Evolutionary conservation across 2,888 invertebrate genomes (phyloP), one percentile per base, ranked within the genome.

Genomic region (Smittia sp.): DNA sequence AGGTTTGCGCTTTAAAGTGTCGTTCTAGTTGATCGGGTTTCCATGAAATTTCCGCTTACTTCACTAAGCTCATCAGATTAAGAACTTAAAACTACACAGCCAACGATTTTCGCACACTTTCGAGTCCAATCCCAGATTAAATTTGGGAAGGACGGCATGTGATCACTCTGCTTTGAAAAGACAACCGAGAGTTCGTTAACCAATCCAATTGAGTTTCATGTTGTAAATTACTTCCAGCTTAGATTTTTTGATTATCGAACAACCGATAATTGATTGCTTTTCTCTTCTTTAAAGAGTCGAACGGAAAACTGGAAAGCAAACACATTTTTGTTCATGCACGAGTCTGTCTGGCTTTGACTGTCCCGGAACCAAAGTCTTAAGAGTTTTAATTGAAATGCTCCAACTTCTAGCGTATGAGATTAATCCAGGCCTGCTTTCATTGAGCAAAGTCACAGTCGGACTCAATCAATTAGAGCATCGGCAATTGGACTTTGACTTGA

Each of bases 181-280:
- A 3, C 9, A 32, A 32, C 32, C 32, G 32, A 62, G 62, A n/a
- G 25, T 6, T 24, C 20, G 13, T 3, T 32, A 24, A 13, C 4
- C 13, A 62, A 62, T 62, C 62, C 62, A 62, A 62, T 62, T 20
- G 25, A 62, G 22, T 13, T 15, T 20, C 22, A 18, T 3, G 20
- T 20, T 18, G 22, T 11, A 22, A 13, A 20, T 62, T 20, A 20
- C 32, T 32, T 32, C 32, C 32, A 3, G 9, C 9, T 32, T 9
- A 9, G 32, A 32, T 11, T n/a, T 68, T 67, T 27, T 52, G 69
- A 69, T 69, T 52, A 69, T 25, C 52, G 25, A 69, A 41, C 25
- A 20, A 2, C 18, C 15, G 69, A 69, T 69, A 69, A 69, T 69
- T 69, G 69, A 69, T 69, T 69, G 69, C 22, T 32, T 69, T 52